Evolutionary conservation across 2,888 invertebrate genomes (phyloP), one percentile per base, ranked within the genome.

Genomic region (Lithophane socia): DNA sequence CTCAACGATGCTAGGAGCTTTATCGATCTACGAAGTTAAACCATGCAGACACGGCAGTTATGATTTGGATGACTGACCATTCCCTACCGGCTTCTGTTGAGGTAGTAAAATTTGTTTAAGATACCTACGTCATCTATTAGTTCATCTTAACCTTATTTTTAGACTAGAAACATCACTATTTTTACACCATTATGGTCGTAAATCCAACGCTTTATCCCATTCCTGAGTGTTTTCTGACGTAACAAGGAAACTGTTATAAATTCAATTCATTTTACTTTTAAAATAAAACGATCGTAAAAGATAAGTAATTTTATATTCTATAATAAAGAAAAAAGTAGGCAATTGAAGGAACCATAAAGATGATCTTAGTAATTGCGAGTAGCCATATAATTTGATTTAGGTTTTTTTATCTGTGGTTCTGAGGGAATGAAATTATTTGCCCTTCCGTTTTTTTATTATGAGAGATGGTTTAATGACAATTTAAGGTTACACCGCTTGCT

Each of bases 191-290:
- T 47, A 54, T 73, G 64, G 18, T 73, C 68, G 73, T 81, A 80
- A 81, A 84, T 69, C 73, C 7, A 80, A 24, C 13, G 44, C n/a
- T 54, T 54, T 52, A 49, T 58, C 21, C 29, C 5, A n/a, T 56
- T 69, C 58, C 42, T 70, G 85, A 82, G 85, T 75, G 82, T 85
- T 81, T 61, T 52, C 70, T 75, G 85, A 85, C 85, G 85, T 68
- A 61, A 84, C 18, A 29, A 52, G 49, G n/a, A 52, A 71, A 74
- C 42, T 24, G 66, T 63, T 80, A 47, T 63, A 63, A 71, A 85
- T 72, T 73, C 21, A 67, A 60, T 63, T 71, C 21, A 85, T 84
- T 71, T 60, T 79, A 60, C 42, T 58, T 68, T 21, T 24, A 61
- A 52, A 80, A 65, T 18, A 75, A 84, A 81, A 61, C 42, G 64